phyloP scores from a whole-genome alignment of 2,113 vertebrate genomes.

The Nesospiza acunhae region DNA sequence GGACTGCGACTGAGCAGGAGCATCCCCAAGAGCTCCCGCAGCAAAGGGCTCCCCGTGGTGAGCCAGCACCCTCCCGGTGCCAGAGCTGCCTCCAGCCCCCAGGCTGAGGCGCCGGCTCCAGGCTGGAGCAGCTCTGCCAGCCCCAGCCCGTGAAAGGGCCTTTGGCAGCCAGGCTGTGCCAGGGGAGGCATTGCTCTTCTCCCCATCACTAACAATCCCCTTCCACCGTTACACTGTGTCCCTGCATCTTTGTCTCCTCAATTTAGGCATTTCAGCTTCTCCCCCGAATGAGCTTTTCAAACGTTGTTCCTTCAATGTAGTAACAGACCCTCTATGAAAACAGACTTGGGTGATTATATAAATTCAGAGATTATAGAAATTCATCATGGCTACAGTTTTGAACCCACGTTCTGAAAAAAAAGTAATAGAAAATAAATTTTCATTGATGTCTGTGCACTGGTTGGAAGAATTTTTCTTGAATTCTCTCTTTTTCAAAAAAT shows the following conservation, averaged over 20 bases:
- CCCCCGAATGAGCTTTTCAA: not conserved
- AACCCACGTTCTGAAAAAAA: not conserved
- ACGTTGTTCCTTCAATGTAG: not conserved
- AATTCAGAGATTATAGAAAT: not conserved
- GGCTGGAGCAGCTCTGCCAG: not conserved
- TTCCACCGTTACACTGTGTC: accelerated
- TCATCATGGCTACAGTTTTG: not conserved
- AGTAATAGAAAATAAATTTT: not conserved
- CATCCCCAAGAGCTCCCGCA: accelerated
- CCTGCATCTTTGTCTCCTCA: not conserved
- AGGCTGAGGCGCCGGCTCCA: not conserved
- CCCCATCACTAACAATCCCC: not conserved
- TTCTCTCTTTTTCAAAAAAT: not conserved
- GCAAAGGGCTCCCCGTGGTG: accelerated
- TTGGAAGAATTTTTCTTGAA: not conserved
- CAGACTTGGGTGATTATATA: not conserved
- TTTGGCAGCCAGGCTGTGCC: not conserved
- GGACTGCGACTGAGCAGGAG: not conserved
- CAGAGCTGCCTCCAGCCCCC: not conserved
- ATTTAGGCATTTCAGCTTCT: not conserved
- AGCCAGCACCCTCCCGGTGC: not conserved
- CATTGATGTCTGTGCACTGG: not conserved
- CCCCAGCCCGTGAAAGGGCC: not conserved
- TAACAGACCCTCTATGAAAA: not conserved
- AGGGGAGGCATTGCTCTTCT: not conserved